A percentile compares a stretch with the other conserved stretches of the same genome.
phyloP scores from a whole-genome alignment of 1,140 invertebrate species.

The Drosophila malerkotliana region DNA sequence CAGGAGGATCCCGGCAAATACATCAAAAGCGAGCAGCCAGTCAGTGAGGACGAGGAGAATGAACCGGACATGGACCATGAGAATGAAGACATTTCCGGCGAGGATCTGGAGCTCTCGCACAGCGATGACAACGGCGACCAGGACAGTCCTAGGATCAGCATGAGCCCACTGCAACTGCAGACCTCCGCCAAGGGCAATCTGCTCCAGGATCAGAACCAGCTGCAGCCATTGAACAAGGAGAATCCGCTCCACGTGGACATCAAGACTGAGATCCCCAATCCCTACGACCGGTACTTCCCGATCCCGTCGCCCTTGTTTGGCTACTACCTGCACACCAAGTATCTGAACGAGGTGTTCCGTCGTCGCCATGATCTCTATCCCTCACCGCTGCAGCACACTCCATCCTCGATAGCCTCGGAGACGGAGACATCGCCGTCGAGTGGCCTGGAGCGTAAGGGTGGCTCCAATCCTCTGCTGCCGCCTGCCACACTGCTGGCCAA shows the following conservation, averaged over 20 bases:
- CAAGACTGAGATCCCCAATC: conserved; percentile 84
- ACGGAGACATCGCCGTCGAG: conserved; percentile 68
- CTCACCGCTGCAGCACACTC: conserved; percentile 78
- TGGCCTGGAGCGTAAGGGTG: conserved; percentile 34
- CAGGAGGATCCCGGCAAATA: conserved; percentile 58
- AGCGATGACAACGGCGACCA: conserved; percentile 63
- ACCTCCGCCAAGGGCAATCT: conserved; percentile 17
- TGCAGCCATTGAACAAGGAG: conserved; percentile 75
- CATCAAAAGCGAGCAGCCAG: conserved; percentile 65
- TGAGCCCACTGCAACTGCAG: conserved; percentile 75
- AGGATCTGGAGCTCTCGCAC: conserved; percentile 73
- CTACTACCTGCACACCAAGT: conserved; percentile 90
- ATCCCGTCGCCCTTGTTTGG: conserved; percentile 88
- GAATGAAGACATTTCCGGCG: conserved; percentile 68
- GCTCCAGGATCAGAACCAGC: conserved; percentile 27
- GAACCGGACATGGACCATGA: conserved; percentile 35
- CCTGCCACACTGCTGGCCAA: conserved; percentile 50
- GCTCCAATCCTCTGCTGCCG: conserved; percentile 40
- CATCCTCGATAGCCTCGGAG: conserved; percentile 76
- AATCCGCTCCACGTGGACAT: conserved; percentile 85
- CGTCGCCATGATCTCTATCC: conserved; percentile 90
- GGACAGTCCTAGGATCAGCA: conserved; percentile 76
- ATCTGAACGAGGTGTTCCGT: conserved; percentile 88
- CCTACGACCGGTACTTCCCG: conserved; percentile 86
- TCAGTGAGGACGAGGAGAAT: conserved; percentile 64